A percentile compares a stretch with the other conserved stretches of the same genome.
Conservation (phyloP, 2,797 vertebrate genomes). For the Eulemur mongoz region DNA sequence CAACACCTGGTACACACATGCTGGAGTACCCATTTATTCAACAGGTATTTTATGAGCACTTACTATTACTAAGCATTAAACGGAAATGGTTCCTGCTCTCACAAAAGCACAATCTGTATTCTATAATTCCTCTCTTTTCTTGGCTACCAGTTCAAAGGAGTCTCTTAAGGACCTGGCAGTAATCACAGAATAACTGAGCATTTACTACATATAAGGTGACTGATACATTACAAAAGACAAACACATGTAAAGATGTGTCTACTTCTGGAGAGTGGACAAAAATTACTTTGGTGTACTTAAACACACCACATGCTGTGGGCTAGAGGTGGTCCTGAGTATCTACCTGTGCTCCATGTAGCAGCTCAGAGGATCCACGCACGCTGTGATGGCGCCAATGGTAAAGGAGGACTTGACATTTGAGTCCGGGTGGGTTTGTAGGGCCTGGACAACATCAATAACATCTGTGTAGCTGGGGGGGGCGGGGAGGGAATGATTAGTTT, state of each 20-base stretch:
- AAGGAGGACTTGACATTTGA: constrained; percentile 89
- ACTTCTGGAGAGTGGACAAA: not conserved
- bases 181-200: not conserved
- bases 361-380: constrained; percentile 93
- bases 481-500: not conserved
- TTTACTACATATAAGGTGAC: not conserved
- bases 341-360: constrained; percentile 97
- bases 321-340: not conserved
- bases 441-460: constrained; percentile 93
- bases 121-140: not conserved
- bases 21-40: not conserved
- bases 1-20: not conserved
- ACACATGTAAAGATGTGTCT: not conserved
- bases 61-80: not conserved
- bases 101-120: not conserved
- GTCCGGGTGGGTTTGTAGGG: constrained; percentile 94
- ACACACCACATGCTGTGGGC: not conserved
- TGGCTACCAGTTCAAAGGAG: not conserved
- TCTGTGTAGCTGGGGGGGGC: constrained; percentile 91
- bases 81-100: not conserved
- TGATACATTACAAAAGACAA: not conserved
- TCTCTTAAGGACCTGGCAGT: not conserved
- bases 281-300: not conserved
- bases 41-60: not conserved
- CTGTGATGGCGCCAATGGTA: constrained; percentile 90